Conservation (phyloP, 2,797 vertebrate genomes). For the Malacoctenus gilli region DNA sequence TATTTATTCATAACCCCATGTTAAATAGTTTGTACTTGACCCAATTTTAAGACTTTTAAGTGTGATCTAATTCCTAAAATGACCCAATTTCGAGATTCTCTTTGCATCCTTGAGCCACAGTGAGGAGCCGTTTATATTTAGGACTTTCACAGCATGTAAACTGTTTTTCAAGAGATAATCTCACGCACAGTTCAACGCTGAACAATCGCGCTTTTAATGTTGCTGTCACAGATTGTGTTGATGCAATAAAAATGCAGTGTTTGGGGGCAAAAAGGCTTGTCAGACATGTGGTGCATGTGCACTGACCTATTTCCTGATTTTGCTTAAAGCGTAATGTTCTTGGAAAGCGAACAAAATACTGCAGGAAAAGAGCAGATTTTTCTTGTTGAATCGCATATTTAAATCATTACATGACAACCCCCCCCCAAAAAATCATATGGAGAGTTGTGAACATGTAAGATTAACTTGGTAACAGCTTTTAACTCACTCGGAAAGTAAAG, state of each 20-base stretch:
- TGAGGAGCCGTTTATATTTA: too few relatives aligned
- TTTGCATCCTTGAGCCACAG: too few relatives aligned
- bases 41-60: too few relatives aligned
- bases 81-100: too few relatives aligned
- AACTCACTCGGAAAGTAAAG: too few relatives aligned
- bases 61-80: too few relatives aligned
- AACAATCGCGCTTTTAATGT: not conserved
- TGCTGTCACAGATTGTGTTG: conserved; percentile 4
- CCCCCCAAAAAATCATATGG: too few relatives aligned
- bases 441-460: too few relatives aligned
- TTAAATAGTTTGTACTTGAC: too few relatives aligned
- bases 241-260: conserved; percentile 8
- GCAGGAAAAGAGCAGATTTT: not conserved
- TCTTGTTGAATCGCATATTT: not conserved
- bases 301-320: conserved; percentile 34
- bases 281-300: conserved; percentile 1
- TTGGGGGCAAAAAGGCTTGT: not conserved
- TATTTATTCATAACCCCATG: too few relatives aligned
- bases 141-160: too few relatives aligned
- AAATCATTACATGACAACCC: not conserved
- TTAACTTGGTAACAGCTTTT: too few relatives aligned
- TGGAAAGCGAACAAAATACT: not conserved
- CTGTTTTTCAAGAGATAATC: not conserved
- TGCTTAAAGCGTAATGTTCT: conserved; percentile 7
- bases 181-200: conserved; percentile 1